Conservation (phyloP, 2,888 invertebrate species). For the Steinernema hermaphroditum region DNA sequence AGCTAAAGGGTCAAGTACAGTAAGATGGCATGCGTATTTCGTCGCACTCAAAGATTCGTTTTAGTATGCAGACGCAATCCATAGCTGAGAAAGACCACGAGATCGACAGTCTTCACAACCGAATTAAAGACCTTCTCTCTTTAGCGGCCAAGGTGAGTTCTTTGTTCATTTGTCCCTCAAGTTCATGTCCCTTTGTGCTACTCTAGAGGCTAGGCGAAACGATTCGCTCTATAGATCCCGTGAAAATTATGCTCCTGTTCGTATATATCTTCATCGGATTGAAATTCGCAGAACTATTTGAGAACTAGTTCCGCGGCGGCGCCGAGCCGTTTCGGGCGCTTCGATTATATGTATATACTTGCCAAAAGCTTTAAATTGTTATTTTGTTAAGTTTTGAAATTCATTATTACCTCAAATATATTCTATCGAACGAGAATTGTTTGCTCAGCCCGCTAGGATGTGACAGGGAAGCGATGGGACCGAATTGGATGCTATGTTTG, state of each 20-base stretch:
- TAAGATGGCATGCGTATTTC: conserved; percentile 39
- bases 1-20: conserved; percentile 49
- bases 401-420: neutral
- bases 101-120: conserved; percentile 45
- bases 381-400: neutral
- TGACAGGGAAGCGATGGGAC: neutral
- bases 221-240: too few relatives aligned
- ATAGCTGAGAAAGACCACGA: conserved; percentile 43
- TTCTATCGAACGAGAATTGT: neutral
- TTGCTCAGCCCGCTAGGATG: neutral
- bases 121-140: conserved; percentile 30
- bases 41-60: too few relatives aligned
- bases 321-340: neutral
- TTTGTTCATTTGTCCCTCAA: neutral
- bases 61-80: neutral
- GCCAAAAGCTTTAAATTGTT: neutral
- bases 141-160: neutral
- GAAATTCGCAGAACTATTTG: neutral
- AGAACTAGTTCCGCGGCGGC: neutral
- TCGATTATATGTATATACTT: neutral
- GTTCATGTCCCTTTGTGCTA: conserved; percentile 24
- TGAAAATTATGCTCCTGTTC: too few relatives aligned
- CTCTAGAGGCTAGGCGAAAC: conserved; percentile 10
- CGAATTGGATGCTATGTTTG: neutral
- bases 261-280: too few relatives aligned